phyloP scores from a whole-genome alignment of 35 echinoderm and acorn worm genomes.

The Heliocidaris erythrogramma region DNA sequence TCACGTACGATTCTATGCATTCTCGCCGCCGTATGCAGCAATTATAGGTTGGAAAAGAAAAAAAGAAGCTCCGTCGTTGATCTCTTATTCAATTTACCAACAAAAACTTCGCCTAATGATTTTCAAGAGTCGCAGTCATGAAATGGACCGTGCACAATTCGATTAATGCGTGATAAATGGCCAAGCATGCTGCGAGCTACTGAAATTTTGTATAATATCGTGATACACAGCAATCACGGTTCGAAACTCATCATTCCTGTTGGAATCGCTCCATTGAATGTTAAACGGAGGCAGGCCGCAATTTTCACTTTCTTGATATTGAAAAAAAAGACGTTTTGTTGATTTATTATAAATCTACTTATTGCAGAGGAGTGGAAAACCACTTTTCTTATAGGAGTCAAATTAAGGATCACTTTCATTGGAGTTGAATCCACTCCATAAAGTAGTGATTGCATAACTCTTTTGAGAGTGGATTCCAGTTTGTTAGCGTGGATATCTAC shows the following conservation, averaged over 20 bases:
- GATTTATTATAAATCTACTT: too few species aligned
- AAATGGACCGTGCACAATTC: slow-evolving; percentile 45
- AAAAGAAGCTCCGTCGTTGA: not conserved
- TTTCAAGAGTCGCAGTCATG: slow-evolving; percentile 28
- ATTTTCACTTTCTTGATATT: not conserved
- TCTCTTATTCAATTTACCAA: slow-evolving; percentile 30
- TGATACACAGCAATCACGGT: slow-evolving; percentile 33
- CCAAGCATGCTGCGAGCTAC: slow-evolving; percentile 20
- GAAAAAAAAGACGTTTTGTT: too few species aligned
- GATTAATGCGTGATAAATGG: slow-evolving; percentile 50
- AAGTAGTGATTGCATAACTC: too few species aligned
- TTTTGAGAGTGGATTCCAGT: too few species aligned
- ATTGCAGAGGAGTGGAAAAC: too few species aligned
- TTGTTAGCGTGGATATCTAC: too few species aligned
- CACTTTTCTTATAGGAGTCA: too few species aligned
- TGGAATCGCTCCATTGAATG: not conserved
- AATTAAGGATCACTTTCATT: too few species aligned
- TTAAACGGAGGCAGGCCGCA: not conserved
- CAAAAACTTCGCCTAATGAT: slow-evolving; percentile 39
- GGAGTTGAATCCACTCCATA: too few species aligned
- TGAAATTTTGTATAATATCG: slow-evolving; percentile 9
- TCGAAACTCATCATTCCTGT: not conserved
- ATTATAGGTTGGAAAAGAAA: slow-evolving; percentile 19
- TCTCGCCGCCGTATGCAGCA: slow-evolving; percentile 27
- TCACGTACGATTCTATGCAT: slow-evolving; percentile 43